phyloP scores from a whole-genome alignment of 2,113 vertebrate genomes.

The Bubo scandiacus region DNA sequence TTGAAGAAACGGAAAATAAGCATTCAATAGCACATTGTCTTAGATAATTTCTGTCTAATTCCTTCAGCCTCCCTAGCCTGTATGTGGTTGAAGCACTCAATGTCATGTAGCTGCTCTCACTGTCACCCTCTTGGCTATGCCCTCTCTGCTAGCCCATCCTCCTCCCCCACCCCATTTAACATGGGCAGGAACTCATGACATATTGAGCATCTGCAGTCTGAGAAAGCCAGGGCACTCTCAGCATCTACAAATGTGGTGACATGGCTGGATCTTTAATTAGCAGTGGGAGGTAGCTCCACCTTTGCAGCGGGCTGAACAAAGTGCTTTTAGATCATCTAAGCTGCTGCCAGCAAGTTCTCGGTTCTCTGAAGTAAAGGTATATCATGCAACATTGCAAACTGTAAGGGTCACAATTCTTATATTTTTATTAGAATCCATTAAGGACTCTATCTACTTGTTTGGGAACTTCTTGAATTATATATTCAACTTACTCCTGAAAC shows the following conservation, averaged over 20 bases:
- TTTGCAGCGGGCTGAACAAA: neutral
- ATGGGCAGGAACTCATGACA: neutral
- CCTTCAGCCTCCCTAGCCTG: neutral
- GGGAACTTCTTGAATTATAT: neutral
- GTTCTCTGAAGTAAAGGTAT: neutral
- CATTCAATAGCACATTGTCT: neutral
- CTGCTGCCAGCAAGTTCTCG: neutral
- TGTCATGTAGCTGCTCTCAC: neutral
- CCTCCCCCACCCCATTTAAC: neutral
- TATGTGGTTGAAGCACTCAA: neutral
- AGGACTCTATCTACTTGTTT: neutral
- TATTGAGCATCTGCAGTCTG: neutral
- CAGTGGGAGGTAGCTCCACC: neutral
- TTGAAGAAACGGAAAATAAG: neutral
- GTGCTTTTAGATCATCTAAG: neutral
- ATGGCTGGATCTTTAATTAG: neutral
- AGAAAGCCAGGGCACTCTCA: neutral
- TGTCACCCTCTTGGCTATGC: neutral
- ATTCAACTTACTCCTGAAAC: neutral
- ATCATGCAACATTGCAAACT: neutral
- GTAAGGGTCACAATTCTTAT: neutral
- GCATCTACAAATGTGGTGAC: neutral
- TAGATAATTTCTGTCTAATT: neutral
- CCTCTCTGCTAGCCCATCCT: neutral
- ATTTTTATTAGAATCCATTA: neutral